Base-by-base conservation (phyloP, 2,888 invertebrate species). In the Xanthostigma xanthostigma region DNA sequence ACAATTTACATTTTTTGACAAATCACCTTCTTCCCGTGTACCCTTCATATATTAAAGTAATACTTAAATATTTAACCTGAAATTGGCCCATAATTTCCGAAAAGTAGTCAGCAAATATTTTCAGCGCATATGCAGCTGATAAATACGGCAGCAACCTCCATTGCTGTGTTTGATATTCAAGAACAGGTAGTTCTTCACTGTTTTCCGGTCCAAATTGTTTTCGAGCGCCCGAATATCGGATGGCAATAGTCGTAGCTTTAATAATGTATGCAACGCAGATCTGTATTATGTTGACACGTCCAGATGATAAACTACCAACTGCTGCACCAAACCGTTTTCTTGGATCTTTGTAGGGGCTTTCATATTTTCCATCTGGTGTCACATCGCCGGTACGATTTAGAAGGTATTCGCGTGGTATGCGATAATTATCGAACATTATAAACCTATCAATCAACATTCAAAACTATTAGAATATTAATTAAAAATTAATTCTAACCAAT, bases 131-230 rank as follows among this genome's bases (percentile, higher is more conserved):
- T 1, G 74, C 69, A 5, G 78, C 76, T 13, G 84, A 81, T 53
- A 86, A 60, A 59, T 78, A 78, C 0, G 85, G 85, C 53, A 86
- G 70, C 35, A 86, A 67, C 49, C 85, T 71, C 67, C 79, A 77
- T 78, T 85, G 84, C 81, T 86, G 91, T 39, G 88, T 78, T 64
- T 92, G 95, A 64, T 96, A 96, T 62, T 95, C 93, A 55, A 96
- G 66, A 1, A 96, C 84, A 0, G 94, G 83, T 52, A 80, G 74
- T 64, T 96, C 95, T 48, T 76, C 75, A 8, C 68, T 62, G 10
- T 74, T 71, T 4, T 79, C 75, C 0, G 88, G 82, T 0, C 91
- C 93, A 64, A 95, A 96, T 70, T 96, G 96, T 57, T 76, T 78
- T 52, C 95, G 73, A 1, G 84, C 84, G 0, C 82, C 90, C 0